These are phyloP conservation scores for Hemiprocne comata DNA, from an alignment of 2,113 vertebrate genomes.

Conservation along the genomic window DNA sequence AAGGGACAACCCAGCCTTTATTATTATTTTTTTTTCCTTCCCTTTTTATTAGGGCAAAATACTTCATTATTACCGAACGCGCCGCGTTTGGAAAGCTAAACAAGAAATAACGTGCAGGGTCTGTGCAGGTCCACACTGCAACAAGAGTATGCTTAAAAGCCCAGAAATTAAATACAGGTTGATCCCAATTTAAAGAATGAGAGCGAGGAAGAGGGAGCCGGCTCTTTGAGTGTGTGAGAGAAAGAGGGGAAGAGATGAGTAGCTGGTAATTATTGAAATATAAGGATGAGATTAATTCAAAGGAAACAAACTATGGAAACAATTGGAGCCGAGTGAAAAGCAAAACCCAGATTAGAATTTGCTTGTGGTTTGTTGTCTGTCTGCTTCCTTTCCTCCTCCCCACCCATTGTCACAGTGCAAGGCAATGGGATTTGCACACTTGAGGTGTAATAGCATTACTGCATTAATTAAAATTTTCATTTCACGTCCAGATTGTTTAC, in stretches of 20 bases:
- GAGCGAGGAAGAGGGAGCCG: constrained; percentile 4
- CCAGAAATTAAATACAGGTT: constrained; percentile 38
- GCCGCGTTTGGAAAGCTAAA: constrained; percentile 16
- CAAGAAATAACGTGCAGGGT: constrained; percentile 58
- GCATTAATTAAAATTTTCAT: constrained; percentile 98
- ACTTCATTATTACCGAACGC: constrained; percentile 15
- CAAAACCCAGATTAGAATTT: constrained; percentile 78
- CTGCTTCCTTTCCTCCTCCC: constrained; percentile 53
- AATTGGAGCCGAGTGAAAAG: constrained; percentile 78
- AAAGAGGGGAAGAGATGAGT: constrained; percentile 51
- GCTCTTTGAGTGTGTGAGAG: constrained; percentile 48
- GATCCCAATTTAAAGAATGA: constrained; percentile 13
- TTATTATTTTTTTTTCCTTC: background rate
- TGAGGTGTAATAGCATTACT: constrained; percentile 93
- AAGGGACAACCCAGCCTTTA: background rate
- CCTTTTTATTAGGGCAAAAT: constrained; percentile 35
- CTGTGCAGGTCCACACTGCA: background rate
- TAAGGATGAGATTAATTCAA: constrained; percentile 77
- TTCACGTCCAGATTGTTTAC: constrained; percentile 99
- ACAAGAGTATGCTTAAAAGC: background rate
- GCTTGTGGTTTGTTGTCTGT: constrained; percentile 73
- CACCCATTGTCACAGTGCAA: constrained; percentile 83
- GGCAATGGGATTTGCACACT: constrained; percentile 91
- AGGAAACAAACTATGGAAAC: constrained; percentile 78
- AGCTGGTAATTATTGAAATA: constrained; percentile 72